A percentile compares a stretch with the other conserved stretches of the same genome.
Conservation (phyloP, 30 jellyfish, hydroid and myxozoan species). For the Hydractinia echinata region DNA sequence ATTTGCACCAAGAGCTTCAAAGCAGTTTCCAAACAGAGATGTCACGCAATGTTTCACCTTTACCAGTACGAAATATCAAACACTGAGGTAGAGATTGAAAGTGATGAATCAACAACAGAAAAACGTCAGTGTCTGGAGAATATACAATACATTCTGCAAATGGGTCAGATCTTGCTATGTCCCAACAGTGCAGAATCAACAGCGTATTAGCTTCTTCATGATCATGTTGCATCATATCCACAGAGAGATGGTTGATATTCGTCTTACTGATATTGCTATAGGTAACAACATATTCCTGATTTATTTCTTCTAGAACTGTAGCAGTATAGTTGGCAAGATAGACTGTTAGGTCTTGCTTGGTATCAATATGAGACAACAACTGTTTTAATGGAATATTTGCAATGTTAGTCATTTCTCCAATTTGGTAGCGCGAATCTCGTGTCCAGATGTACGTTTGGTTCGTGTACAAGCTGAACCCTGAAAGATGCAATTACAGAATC, state of each 20-base stretch:
- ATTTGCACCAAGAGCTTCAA: too few relatives aligned
- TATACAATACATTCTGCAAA: too few relatives aligned
- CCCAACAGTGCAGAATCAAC: background rate
- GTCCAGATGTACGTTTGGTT: too few relatives aligned
- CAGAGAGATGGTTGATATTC: background rate
- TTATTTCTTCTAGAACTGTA: background rate
- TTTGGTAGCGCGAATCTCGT: constrained; percentile 1
- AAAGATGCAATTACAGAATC: too few relatives aligned
- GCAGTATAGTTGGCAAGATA: constrained; percentile 25
- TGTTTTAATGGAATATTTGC: constrained; percentile 22
- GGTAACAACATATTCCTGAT: constrained; percentile 21
- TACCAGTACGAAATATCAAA: too few relatives aligned
- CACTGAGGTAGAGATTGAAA: too few relatives aligned
- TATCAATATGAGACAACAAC: constrained; percentile 26
- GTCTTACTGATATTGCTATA: constrained; percentile 12
- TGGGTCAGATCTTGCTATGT: background rate
- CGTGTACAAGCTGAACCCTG: too few relatives aligned
- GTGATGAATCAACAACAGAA: background rate
- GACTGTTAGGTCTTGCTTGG: constrained; percentile 30
- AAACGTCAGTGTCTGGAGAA: too few relatives aligned
- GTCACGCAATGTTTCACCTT: too few relatives aligned
- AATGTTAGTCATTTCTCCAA: constrained; percentile 8
- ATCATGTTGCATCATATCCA: constrained; percentile 21
- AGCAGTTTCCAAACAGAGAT: too few relatives aligned
- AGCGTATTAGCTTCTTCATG: constrained; percentile 50